phyloP scores from a whole-genome alignment of 2,113 vertebrate genomes.

The Osmerus eperlanus region DNA sequence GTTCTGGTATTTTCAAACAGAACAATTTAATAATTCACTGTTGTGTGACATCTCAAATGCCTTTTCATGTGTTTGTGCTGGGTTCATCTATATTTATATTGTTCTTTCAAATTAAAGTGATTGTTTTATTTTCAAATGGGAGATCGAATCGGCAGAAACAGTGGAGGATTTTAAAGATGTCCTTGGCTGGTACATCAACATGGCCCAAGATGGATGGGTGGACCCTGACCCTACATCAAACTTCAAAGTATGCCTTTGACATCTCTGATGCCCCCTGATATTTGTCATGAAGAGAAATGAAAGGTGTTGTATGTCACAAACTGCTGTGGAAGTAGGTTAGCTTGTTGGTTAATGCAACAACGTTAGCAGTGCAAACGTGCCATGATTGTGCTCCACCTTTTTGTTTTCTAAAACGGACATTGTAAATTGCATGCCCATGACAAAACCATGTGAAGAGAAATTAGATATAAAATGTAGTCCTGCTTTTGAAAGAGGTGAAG shows the following conservation, averaged over 20 bases:
- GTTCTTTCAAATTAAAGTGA: slow-evolving; percentile 2
- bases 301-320: too few species aligned
- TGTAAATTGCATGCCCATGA: not conserved
- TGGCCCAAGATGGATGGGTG: not conserved
- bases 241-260: too few species aligned
- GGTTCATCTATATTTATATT: slow-evolving; percentile 7
- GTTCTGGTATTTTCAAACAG: not conserved
- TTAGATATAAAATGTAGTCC: not conserved
- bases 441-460: not conserved
- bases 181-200: not conserved
- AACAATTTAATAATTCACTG: not conserved
- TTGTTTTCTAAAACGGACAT: not conserved
- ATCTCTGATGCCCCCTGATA: too few species aligned
- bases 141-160: not conserved
- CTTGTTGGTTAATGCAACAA: too few species aligned
- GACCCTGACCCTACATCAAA: too few species aligned
- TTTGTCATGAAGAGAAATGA: too few species aligned
- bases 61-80: slow-evolving; percentile 1
- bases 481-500: not conserved
- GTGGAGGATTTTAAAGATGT: not conserved
- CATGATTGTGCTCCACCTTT: not conserved
- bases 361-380: too few species aligned
- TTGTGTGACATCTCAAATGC: slow-evolving; percentile 4
- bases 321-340: too few species aligned
- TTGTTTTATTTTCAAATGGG: not conserved